A percentile compares a stretch with the other conserved stretches of the same genome.
phyloP scores from a whole-genome alignment of 2,113 vertebrate genomes.

The Hydrochoerus hydrochaeris region DNA sequence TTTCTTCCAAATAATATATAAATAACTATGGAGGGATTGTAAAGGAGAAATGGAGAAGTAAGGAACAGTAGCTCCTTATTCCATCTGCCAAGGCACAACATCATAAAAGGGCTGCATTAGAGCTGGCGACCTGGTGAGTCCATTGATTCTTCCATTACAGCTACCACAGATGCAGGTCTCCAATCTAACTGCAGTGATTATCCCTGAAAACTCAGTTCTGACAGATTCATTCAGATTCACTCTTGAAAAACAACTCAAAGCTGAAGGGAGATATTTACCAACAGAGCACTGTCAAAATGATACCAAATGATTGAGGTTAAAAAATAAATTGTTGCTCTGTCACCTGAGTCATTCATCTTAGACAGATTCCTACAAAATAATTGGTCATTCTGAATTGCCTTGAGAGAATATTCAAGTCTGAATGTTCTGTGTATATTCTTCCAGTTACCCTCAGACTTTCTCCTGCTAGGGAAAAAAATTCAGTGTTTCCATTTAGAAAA shows the following conservation, averaged over 20 bases:
- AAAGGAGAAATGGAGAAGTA: neutral
- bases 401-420: constrained; percentile 25
- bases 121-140: neutral
- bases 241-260: constrained; percentile 27
- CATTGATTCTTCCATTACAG: neutral
- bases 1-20: neutral
- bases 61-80: neutral
- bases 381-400: constrained; percentile 55
- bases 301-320: constrained; percentile 67
- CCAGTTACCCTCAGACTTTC: neutral
- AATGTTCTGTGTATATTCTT: neutral
- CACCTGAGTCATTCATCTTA: constrained; percentile 55
- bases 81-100: neutral
- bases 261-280: constrained; percentile 66
- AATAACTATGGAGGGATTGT: neutral
- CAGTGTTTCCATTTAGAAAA: neutral
- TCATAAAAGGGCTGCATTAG: neutral
- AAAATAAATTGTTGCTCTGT: constrained; percentile 68
- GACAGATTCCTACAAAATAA: constrained; percentile 58
- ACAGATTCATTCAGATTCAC: constrained; percentile 20
- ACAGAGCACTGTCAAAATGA: constrained; percentile 61
- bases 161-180: neutral
- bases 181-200: constrained; percentile 3
- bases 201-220: constrained; percentile 45
- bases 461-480: neutral